These are phyloP conservation scores for Tachina grossa DNA, from an alignment of 2,888 invertebrate genomes.

Conservation along the genomic window DNA sequence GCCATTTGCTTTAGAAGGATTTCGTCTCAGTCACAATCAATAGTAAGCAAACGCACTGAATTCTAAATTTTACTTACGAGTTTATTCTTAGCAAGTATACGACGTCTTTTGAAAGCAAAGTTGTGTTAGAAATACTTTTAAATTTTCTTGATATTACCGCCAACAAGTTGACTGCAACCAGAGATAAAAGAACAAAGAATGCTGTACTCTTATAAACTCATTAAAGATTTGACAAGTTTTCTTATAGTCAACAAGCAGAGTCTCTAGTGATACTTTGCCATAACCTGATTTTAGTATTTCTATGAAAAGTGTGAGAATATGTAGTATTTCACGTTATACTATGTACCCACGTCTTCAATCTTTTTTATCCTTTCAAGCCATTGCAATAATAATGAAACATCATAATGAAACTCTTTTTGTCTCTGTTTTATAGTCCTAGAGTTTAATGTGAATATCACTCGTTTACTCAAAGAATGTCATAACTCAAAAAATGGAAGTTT, in stretches of 20 bases:
- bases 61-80: neutral
- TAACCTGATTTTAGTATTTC: slow-evolving; percentile 61
- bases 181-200: neutral
- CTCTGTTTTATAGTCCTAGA: slow-evolving; percentile 36
- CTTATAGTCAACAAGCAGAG: slow-evolving; percentile 60
- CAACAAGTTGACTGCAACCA: neutral
- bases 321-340: neutral
- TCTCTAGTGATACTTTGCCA: slow-evolving; percentile 64
- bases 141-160: neutral
- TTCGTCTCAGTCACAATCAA: too few relatives aligned
- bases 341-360: neutral
- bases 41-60: neutral
- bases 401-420: neutral
- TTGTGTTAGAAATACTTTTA: too few relatives aligned
- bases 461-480: too few relatives aligned
- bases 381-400: slow-evolving; percentile 7
- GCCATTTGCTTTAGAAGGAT: too few relatives aligned
- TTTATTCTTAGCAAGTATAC: neutral
- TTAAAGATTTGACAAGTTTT: slow-evolving; percentile 61
- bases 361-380: neutral
- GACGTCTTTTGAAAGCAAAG: too few relatives aligned
- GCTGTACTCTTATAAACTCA: neutral
- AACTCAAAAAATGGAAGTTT: too few relatives aligned
- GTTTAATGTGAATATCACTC: neutral
- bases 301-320: neutral